Evolutionary conservation across 2,888 invertebrate genomes (phyloP).

Genomic region (Watsonalla binaria): DNA sequence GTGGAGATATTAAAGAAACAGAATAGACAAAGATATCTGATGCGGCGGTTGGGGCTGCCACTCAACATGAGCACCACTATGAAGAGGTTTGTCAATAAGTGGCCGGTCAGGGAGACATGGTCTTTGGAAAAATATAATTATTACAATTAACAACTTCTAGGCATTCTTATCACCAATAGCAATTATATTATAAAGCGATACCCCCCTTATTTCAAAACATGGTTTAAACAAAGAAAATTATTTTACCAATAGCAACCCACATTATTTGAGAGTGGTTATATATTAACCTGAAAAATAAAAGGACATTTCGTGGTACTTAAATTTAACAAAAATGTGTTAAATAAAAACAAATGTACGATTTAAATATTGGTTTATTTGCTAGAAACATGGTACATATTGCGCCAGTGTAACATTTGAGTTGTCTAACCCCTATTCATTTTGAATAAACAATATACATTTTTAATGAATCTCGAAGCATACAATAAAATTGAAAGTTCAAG

Average conservation of each 20-base stretch:
- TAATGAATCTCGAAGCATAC: background rate
- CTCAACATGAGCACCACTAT: constrained; percentile 3
- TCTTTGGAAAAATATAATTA: constrained; percentile 5
- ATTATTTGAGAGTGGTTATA: no score
- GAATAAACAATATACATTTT: background rate
- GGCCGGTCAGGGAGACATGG: constrained; percentile 17
- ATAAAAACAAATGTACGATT: background rate
- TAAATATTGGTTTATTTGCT: background rate
- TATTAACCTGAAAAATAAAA: no score
- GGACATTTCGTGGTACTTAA: no score
- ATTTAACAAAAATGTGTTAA: no score
- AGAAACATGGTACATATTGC: background rate
- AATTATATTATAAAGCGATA: no score
- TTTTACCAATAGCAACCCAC: no score
- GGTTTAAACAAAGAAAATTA: no score
- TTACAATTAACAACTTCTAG: background rate
- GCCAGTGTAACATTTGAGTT: background rate
- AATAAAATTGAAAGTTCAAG: no score
- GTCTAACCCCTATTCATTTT: background rate
- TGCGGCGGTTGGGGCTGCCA: constrained; percentile 6
- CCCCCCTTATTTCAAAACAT: no score
- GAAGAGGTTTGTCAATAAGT: constrained; percentile 10
- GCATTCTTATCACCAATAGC: no score
- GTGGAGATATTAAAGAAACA: constrained; percentile 7
- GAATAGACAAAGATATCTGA: constrained; percentile 6